Conservation (phyloP, 2,113 vertebrate species). For the Tachycineta bicolor region DNA sequence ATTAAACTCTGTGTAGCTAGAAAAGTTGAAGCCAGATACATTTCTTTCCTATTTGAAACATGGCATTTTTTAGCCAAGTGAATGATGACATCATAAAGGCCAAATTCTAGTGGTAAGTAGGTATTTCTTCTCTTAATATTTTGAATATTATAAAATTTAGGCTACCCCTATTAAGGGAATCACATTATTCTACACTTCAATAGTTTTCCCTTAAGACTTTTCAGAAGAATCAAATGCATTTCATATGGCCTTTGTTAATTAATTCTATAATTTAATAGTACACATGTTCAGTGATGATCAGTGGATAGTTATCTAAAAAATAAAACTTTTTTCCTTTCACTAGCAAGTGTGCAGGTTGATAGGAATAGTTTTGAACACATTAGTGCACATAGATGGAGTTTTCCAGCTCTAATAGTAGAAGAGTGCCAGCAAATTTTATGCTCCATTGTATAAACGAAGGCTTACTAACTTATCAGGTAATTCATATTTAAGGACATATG, state of each 20-base stretch:
- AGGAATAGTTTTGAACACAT: neutral
- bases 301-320: neutral
- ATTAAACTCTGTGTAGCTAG: neutral
- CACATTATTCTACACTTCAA: neutral
- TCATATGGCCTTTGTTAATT: neutral
- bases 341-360: neutral
- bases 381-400: neutral
- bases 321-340: neutral
- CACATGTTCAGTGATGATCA: neutral
- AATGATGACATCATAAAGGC: neutral
- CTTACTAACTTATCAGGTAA: neutral
- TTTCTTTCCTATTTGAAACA: conserved; percentile 56
- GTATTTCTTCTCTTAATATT: neutral
- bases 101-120: neutral
- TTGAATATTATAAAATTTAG: neutral
- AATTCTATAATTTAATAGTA: neutral
- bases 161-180: neutral
- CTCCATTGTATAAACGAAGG: neutral
- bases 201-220: neutral
- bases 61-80: neutral
- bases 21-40: conserved; percentile 72
- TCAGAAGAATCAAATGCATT: neutral
- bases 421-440: neutral
- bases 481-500: neutral
- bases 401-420: neutral